Evolutionary conservation across 2,113 vertebrate genomes (phyloP).

Genomic region (Diphyllodes magnificus): DNA sequence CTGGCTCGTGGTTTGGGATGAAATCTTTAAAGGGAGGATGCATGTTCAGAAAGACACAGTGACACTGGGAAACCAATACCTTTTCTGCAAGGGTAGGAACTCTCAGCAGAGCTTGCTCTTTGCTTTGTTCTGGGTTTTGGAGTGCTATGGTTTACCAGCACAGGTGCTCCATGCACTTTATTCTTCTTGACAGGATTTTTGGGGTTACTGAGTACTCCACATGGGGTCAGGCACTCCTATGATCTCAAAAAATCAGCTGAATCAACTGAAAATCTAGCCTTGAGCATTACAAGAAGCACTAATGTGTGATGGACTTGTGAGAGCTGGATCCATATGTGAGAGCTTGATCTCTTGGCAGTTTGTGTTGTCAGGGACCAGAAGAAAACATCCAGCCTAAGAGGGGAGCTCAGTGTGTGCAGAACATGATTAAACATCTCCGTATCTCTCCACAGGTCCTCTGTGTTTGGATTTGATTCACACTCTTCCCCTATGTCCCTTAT

Average conservation of each 20-base stretch:
- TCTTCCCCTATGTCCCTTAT: not conserved
- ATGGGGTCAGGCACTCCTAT: not conserved
- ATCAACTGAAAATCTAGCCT: not conserved
- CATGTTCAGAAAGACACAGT: not conserved
- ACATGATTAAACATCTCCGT: rapidly evolving
- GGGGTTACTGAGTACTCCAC: not conserved
- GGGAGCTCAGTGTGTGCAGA: not conserved
- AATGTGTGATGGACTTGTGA: not conserved
- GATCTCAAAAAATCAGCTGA: not conserved
- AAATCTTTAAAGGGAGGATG: not conserved
- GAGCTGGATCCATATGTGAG: not conserved
- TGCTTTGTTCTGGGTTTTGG: not conserved
- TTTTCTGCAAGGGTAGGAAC: not conserved
- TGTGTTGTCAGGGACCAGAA: not conserved
- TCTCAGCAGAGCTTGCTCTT: not conserved
- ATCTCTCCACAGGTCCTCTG: not conserved
- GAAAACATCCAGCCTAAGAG: not conserved
- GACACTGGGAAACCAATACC: not conserved
- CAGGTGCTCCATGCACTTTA: not conserved
- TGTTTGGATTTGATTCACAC: not conserved
- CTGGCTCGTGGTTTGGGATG: not conserved
- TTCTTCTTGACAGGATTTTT: not conserved
- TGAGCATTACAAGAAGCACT: not conserved
- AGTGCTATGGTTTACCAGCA: not conserved
- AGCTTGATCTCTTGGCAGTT: not conserved